Conservation (phyloP, 1,140 invertebrate genomes). For the Aphidius gifuensis region DNA sequence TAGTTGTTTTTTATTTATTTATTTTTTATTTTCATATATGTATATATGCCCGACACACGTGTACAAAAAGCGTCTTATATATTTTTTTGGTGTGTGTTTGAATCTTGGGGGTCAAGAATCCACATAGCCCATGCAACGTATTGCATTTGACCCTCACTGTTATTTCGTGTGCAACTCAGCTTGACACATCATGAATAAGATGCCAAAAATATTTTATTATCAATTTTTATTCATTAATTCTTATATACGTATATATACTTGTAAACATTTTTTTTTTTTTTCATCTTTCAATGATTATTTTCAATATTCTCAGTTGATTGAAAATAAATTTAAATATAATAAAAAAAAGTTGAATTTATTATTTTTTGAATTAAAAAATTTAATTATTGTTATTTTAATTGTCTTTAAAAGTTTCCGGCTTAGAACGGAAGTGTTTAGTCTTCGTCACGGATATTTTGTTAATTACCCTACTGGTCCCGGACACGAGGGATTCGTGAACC, state of each 20-base stretch:
- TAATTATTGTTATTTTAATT: no score
- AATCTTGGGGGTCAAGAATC: constrained; percentile 9
- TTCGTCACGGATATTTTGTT: constrained; percentile 47
- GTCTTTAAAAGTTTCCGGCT: neutral
- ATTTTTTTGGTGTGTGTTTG: constrained; percentile 6
- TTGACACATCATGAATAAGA: neutral
- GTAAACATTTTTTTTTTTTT: no score
- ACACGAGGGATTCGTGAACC: neutral
- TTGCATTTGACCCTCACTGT: constrained; percentile 7
- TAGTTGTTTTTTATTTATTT: neutral
- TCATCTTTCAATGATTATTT: no score
- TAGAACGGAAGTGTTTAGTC: constrained; percentile 48
- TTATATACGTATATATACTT: no score
- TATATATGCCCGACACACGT: neutral
- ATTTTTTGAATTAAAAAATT: no score
- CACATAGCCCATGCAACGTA: constrained; percentile 7
- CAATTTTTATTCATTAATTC: no score
- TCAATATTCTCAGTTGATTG: no score
- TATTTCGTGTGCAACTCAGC: neutral
- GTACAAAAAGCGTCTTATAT: constrained; percentile 4
- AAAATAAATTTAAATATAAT: no score
- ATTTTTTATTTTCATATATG: neutral
- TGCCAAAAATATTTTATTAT: neutral
- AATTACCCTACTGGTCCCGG: constrained; percentile 32
- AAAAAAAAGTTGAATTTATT: no score